These are phyloP conservation scores for Bergia puertoricense DNA, from an alignment of 92 coral and sea anemone species.

Conservation along the genomic window DNA sequence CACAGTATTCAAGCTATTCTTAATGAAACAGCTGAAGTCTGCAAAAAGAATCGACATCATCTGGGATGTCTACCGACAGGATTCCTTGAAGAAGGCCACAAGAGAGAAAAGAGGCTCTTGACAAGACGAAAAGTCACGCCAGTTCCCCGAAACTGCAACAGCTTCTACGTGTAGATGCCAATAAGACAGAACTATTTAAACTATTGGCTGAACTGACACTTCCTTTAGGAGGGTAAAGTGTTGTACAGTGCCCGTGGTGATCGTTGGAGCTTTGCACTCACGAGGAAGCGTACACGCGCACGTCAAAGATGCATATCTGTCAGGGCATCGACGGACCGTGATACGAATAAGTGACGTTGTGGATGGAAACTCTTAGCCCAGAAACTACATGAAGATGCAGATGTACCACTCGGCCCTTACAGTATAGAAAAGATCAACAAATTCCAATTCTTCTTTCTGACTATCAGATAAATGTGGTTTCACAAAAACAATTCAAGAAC, in stretches of 20 bases:
- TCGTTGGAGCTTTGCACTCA: background rate
- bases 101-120: slow-evolving; percentile 40
- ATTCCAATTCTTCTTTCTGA: slow-evolving; percentile 23
- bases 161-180: background rate
- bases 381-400: slow-evolving; percentile 23
- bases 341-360: background rate
- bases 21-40: slow-evolving; percentile 45
- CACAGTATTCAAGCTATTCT: slow-evolving; percentile 44
- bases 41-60: slow-evolving; percentile 52
- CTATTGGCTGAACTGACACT: slow-evolving; percentile 5
- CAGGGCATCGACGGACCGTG: background rate
- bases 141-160: slow-evolving; percentile 12
- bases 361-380: background rate
- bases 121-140: slow-evolving; percentile 25
- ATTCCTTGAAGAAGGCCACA: background rate
- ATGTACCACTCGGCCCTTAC: slow-evolving; percentile 21
- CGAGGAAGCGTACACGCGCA: background rate
- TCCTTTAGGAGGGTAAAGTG: background rate
- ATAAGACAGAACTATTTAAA: slow-evolving; percentile 18
- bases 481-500: slow-evolving; percentile 52
- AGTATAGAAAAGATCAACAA: slow-evolving; percentile 21
- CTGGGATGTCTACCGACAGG: slow-evolving; percentile 49
- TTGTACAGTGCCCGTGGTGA: background rate
- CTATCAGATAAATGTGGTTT: slow-evolving; percentile 26
- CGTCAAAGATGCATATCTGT: background rate